Percentiles rank a stretch among this genome's conserved stretches.
These are phyloP conservation scores for Drosophila pegasa DNA, from an alignment of 2,888 invertebrate genomes.

Conservation along the genomic window DNA sequence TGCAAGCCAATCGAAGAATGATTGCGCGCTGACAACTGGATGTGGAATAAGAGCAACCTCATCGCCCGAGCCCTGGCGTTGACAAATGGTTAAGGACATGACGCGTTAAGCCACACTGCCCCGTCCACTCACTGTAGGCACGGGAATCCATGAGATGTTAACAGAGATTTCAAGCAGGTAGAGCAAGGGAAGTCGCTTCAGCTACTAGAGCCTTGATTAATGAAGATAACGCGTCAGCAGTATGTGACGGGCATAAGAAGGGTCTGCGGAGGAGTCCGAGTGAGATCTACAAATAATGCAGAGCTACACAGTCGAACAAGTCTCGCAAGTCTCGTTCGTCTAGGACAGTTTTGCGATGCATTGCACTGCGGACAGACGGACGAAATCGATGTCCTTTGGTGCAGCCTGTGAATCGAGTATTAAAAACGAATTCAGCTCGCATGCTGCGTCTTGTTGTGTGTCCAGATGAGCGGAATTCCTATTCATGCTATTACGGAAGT, in stretches of 20 bases:
- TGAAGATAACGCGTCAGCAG: background rate
- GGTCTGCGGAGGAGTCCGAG: background rate
- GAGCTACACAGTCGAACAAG: background rate
- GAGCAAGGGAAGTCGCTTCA: background rate
- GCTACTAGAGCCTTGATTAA: background rate
- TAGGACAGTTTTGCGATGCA: background rate
- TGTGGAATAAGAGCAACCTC: background rate
- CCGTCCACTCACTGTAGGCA: background rate
- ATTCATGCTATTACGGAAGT: slow-evolving; percentile 56
- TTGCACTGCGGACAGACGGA: background rate
- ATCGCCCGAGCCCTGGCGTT: background rate
- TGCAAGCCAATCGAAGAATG: background rate
- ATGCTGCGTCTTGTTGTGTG: slow-evolving; percentile 16
- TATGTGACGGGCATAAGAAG: background rate
- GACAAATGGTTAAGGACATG: slow-evolving; percentile 9
- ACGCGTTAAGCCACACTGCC: background rate
- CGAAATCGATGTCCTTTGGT: background rate
- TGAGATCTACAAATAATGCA: background rate
- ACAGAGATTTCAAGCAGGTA: background rate
- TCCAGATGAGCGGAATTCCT: slow-evolving; percentile 61
- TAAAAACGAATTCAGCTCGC: slow-evolving; percentile 6
- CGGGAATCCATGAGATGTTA: background rate
- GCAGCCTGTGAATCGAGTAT: background rate
- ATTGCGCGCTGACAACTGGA: background rate
- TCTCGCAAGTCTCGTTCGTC: background rate